Evolutionary conservation across 2,113 vertebrate genomes (phyloP), one percentile per base, ranked within the genome.

Genomic region (Xiphophorus couchianus): DNA sequence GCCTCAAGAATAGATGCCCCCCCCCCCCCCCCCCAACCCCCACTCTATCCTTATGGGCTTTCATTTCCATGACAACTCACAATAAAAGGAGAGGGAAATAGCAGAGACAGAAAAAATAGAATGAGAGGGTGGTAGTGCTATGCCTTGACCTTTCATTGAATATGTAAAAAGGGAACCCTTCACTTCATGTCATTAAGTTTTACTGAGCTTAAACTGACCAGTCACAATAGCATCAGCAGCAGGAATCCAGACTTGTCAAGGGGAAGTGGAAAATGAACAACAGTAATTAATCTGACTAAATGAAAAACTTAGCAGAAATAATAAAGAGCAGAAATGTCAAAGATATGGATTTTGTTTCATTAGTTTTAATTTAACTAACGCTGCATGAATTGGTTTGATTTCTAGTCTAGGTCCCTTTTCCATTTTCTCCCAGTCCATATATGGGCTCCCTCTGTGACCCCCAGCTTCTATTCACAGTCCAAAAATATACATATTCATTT

Each of bases 41-140:
- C 76, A 54, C 79, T 76, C 51, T 22, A 19, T 9, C 51, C 51
- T 6, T 58, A 68, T 8, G 29, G 62, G 82, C 85, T 89, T 92
- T 90, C 87, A 93, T 94, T 94, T 89, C 84, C 93, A 95, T 94
- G 91, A 91, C 93, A 92, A 94, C 92, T 68, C 80, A 90, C 80
- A 72, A 82, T 81, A 65, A 85, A 74, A 70, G 71, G 67, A 71
- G 77, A 66, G 76, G 61, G 69, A 81, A 84, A 79, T 80, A 83
- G 76, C 82, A 81, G 70, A 76, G 84, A 69, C 69, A 75, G 78
- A 68, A 30, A 81, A 69, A 85, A 85, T 84, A 88, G 86, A 90
- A 87, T 87, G 85, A 90, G 85, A 82, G 71, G 73, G 81, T 73
- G 84, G 83, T 78, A 83, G 87, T 76, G 75, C 42, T 77, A 82